Evolutionary conservation across 35 echinoderm and acorn worm species (phyloP), one percentile per base, ranked within the genome.

Genomic region (Heliocidaris erythrogramma): DNA sequence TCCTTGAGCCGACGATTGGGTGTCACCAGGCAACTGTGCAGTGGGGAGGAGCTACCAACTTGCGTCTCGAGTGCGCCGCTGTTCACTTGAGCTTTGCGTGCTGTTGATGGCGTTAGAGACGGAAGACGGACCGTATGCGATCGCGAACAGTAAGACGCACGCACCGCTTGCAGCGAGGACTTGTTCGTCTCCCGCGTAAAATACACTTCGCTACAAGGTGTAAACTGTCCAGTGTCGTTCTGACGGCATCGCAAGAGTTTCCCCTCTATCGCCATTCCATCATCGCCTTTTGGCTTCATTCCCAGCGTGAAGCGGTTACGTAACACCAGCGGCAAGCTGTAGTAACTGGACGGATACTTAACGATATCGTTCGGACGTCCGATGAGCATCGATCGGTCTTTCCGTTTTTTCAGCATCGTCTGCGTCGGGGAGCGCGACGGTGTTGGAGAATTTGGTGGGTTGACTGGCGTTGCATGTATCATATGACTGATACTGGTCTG

Each of bases 271-370:
- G 91, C 50, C 47, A 52, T 59, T 13, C 48, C 48, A 27, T 92
- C 48, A 52, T 92, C 91, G 29, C 48, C 48, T 49, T 92, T 50
- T 49, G 27, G 50, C 48, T 49, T 49, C 50, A 92, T 27, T n/a
- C 91, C 91, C 2, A 92, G 48, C 48, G 91, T 92, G 91, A 92
- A 59, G 16, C 91, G 91, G 27, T 56, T 92, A 2, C 91, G 47
- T 24, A 92, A 49, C n/a, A 92, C 48, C 13, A 92, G 91, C 14
- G 91, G 91, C 47, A 92, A 29, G 29, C 49, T 92, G 91, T 92
- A 92, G 49, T 92, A 92, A 30, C 91, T 92, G 6, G 91, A 92
- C 30, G 91, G 91, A 29, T 92, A 92, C 91, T 92, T 92, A 9
- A 48, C 11, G 29, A 59, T 30, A 48, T 24, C n/a, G 30, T 49